Evolutionary conservation across 2,113 vertebrate species (phyloP), one percentile per base, ranked within the genome.

Genomic region (Leiothrix lutea): DNA sequence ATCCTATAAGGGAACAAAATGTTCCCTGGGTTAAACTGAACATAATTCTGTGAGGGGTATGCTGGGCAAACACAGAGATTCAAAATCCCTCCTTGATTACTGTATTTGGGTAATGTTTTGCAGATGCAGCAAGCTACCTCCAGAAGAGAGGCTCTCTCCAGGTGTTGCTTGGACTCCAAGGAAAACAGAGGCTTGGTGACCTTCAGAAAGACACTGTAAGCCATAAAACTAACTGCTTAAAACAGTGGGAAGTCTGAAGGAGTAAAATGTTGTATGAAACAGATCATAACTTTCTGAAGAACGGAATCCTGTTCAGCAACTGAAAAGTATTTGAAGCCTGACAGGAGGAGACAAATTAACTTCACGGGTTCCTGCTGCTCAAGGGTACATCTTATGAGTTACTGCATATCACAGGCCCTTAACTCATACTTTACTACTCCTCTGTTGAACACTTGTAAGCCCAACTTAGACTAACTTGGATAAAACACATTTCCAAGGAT

Each of bases 251-350:
- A 47, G 19, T 58, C 23, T 82, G 60, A 38, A 71, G 57, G 44
- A 69, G 20, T 33, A 65, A 60, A 58, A 94, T 33, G 71, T 53
- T 74, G 22, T 15, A 65, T 38, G 75, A 82, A 96, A 84, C 64
- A 75, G 51, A 53, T 60, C 40, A 53, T 85, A 92, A 90, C 70
- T 75, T 82, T 51, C 66, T 69, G 62, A 86, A 91, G 48, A 94
- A 44, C 35, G 61, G 54, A 86, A 65, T 45, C 28, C 12, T 88
- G 23, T 53, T 54, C 35, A 60, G 44, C 16, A 56, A 3, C 15
- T 61, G 45, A 83, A 57, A 69, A 86, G 25, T 36, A 73, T 80
- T 65, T 88, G 40, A 80, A 91, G 35, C 10, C 64, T 7, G 16
- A 58, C 42, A 86, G 56, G 25, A 80, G 35, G 26, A 80, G 67